A percentile compares a stretch with the other conserved stretches of the same genome.
phyloP scores from a whole-genome alignment of 2,113 vertebrate genomes.

The Climacteris rufus region DNA sequence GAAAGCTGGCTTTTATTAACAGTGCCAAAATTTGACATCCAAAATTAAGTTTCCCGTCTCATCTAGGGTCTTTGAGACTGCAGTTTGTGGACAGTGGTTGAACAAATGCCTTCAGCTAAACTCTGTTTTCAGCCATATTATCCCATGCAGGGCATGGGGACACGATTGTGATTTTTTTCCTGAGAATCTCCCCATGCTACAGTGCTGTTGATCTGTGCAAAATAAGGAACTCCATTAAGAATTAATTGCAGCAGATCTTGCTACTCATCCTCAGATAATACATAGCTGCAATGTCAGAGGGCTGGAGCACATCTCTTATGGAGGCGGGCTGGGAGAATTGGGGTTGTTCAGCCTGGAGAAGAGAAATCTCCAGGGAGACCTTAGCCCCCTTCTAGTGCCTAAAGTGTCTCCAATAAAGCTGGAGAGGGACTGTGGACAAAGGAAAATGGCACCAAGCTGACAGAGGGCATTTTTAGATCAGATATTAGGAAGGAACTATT shows the following conservation, averaged over 20 bases:
- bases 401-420: neutral
- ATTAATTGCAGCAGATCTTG: neutral
- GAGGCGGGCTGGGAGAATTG: neutral
- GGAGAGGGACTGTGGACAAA: neutral
- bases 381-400: neutral
- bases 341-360: neutral
- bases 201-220: rapidly evolving
- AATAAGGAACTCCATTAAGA: neutral
- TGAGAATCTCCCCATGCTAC: too few species aligned
- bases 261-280: neutral
- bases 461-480: neutral
- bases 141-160: rapidly evolving
- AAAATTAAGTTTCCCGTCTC: neutral
- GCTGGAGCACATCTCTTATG: rapidly evolving
- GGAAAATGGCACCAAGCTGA: neutral
- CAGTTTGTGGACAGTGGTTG: neutral
- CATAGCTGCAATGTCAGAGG: neutral
- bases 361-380: neutral
- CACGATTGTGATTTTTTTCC: rapidly evolving
- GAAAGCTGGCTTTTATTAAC: neutral
- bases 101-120: neutral
- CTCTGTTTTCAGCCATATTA: neutral
- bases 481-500: neutral
- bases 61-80: neutral
- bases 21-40: neutral